Base-by-base conservation (phyloP, 2,113 vertebrate genomes). In the Phoenicopterus ruber region DNA sequence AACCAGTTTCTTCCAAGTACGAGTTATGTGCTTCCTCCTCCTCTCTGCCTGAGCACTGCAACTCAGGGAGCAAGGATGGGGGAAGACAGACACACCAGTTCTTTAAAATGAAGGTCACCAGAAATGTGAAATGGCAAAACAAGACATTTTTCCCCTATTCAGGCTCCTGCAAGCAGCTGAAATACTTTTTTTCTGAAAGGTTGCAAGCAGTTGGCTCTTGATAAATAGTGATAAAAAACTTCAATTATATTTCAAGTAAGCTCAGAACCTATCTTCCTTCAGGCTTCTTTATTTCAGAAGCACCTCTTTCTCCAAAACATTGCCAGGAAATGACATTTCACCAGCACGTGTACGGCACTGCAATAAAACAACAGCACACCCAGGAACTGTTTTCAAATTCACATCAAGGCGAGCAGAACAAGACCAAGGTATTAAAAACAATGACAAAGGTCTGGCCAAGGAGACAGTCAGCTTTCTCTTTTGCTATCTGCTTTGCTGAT, bases 221-320 rank as follows among this genome's bases (percentile, higher is more conserved):
- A 89, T 63, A 14, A 88, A 93, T n/a, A 59, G 69, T 8, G 47
- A 89, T 63, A 55, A 71, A 88, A 80, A 3, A 12, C n/a, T 82
- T 91, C 47, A 85, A 36, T 71, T 84, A 59, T 65, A 63, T 71
- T 79, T 91, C 52, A 89, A 40, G 40, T 74, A 86, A 84, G 62
- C 1, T 8, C n/a, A 72, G 86, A 91, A 79, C 25, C 54, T 62
- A 82, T 95, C 61, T 93, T 59, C 73, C 89, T 57, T 79, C 34
- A 72, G 81, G 81, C 65, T 91, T 76, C 84, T 79, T 63, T 38
- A 82, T 91, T 95, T 96, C 77, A 91, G 70, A 93, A 93, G 78
- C 84, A 61, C 11, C 63, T 82, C 65, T 62, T 91, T 70, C 65
- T 95, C 57, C 73, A 82, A 89, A 93, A 69, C 55, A 67, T 74